Conservation (phyloP, 2,113 vertebrate species). For the Pachypanchax playfairii region DNA sequence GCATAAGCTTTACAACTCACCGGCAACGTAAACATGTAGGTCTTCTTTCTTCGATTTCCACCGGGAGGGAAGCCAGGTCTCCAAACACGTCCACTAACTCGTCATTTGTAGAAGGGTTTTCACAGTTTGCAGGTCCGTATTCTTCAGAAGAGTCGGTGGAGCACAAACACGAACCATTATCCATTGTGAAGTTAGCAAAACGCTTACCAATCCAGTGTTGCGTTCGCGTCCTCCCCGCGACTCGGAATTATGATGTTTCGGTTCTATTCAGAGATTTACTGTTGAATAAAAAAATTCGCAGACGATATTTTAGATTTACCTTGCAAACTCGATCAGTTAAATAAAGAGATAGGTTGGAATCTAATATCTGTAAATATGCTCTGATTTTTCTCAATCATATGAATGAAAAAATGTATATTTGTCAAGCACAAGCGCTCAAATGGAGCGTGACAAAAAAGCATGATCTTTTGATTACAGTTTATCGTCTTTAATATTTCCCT, state of each 20-base stretch:
- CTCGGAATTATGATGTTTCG: no score
- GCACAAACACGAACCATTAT: slow-evolving; percentile 22
- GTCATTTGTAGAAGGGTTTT: slow-evolving; percentile 45
- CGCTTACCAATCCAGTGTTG: slow-evolving; percentile 20
- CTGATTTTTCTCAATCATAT: not conserved
- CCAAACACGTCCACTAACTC: slow-evolving; percentile 69
- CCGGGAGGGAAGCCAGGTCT: slow-evolving; percentile 84
- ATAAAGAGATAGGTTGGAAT: not conserved
- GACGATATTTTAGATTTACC: no score
- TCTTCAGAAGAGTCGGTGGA: slow-evolving; percentile 13
- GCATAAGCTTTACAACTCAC: slow-evolving; percentile 76
- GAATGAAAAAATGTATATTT: no score
- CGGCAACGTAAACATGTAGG: slow-evolving; percentile 88
- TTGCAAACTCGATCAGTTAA: not conserved
- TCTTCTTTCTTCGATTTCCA: slow-evolving; percentile 83
- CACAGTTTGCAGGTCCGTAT: not conserved
- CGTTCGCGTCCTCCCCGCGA: not conserved
- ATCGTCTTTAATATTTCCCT: no score
- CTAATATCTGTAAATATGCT: no score
- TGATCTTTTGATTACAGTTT: no score
- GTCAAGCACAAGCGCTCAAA: not conserved
- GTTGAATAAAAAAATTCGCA: no score
- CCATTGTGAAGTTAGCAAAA: slow-evolving; percentile 54
- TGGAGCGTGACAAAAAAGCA: not conserved
- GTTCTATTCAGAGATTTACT: no score